Evolutionary conservation across 2,113 vertebrate species (phyloP), one percentile per base, ranked within the genome.

Genomic region (Buteo buteo): DNA sequence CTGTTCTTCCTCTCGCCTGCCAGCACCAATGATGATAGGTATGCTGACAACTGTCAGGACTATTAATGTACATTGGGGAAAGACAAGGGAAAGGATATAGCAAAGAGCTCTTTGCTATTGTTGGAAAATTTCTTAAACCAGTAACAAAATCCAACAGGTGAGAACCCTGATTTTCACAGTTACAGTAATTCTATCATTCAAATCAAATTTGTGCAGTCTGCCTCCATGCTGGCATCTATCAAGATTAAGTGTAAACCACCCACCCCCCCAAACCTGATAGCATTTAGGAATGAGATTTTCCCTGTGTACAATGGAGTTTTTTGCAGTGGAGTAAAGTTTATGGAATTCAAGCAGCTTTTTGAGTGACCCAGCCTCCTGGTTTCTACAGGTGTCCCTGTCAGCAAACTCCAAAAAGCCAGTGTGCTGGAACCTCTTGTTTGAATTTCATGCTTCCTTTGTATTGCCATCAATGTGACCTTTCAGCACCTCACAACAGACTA

Each of bases 11-110:
- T 76, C 40, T 82, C 8, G 7, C 86, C 70, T 87, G 66, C 69
- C 81, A 92, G 47, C 65, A 22, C 73, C n/a, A 72, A 78, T 0
- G 1, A 74, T 0, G 2, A 57, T 40, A 58, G 70, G 54, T 49
- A 82, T 20, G 82, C 78, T 91, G 93, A 91, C 70, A 94, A 79
- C 70, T 85, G 70, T 87, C 91, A 94, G 70, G 38, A 55, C 65
- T 93, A 55, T 78, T 88, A 45, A 74, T 40, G 25, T 77, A n/a
- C 0, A 0, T 12, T 85, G 70, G 18, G 14, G 40, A 91, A 88
- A 84, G 79, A 31, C 28, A 58, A 73, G n/a, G 64, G 38, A 83
- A 73, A 84, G 28, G 11, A 64, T 57, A 52, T 4, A 88, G 40
- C 44, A 72, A 88, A 76, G 34, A 82, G 36, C 36, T 87, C 47